Conservation (phyloP, 2,113 vertebrate genomes). For the Sardina pilchardus region DNA sequence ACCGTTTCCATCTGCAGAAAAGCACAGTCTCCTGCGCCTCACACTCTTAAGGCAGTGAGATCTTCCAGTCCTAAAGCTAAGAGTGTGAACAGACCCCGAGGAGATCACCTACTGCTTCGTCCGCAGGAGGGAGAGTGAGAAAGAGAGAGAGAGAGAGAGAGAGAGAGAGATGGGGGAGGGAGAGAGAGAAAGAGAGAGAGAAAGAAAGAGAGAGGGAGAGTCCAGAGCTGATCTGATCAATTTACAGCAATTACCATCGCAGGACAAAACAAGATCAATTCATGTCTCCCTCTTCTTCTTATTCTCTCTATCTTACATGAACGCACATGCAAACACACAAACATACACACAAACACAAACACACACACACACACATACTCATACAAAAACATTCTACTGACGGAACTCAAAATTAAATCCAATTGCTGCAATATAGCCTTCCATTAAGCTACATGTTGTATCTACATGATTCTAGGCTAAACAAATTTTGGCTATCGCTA, state of each 20-base stretch:
- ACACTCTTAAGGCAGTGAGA: background rate
- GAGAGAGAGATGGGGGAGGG: background rate
- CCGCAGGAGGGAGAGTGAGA: background rate
- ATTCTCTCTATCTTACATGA: background rate
- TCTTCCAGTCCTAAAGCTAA: background rate
- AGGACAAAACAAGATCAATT: background rate
- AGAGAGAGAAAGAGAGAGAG: too few relatives aligned
- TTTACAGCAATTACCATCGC: background rate
- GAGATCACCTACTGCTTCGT: conserved; percentile 1
- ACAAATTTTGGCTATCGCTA: background rate
- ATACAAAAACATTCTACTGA: background rate
- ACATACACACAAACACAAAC: background rate
- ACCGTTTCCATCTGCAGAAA: too few relatives aligned
- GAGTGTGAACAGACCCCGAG: background rate
- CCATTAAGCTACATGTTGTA: background rate
- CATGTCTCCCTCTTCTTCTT: background rate
- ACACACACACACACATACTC: too few relatives aligned
- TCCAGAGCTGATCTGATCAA: background rate
- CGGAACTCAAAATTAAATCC: background rate
- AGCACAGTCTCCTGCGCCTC: background rate
- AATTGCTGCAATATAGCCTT: background rate
- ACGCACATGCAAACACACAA: conserved; percentile 8
- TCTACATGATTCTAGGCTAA: background rate
- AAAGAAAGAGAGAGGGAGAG: background rate
- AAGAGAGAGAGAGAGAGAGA: background rate